phyloP scores from a whole-genome alignment of 2,113 vertebrate genomes.

The Pterocles orientalis region DNA sequence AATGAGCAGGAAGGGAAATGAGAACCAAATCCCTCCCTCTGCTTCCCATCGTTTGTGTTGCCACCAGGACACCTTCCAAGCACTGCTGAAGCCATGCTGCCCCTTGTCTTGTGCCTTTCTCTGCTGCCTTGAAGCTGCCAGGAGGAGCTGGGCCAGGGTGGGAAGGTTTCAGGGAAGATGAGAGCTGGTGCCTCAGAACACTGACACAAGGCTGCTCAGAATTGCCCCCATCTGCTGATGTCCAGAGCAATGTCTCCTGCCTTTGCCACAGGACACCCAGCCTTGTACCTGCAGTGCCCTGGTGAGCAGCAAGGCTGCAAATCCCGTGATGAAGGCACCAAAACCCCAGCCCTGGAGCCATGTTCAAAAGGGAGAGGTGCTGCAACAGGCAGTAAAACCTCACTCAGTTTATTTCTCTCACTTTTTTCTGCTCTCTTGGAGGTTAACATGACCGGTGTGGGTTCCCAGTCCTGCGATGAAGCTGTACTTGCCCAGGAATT shows the following conservation, averaged over 20 bases:
- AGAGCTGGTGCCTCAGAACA: neutral
- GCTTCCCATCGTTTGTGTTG: neutral
- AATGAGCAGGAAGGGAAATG: neutral
- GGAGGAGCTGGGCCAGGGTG: fast-evolving
- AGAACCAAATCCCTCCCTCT: neutral
- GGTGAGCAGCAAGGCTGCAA: neutral
- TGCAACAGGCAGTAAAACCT: neutral
- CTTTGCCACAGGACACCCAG: neutral
- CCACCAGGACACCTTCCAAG: neutral
- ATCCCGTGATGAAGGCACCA: fast-evolving
- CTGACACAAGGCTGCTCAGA: neutral
- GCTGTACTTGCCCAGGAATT: slow-evolving; percentile 17
- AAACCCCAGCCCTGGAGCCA: neutral
- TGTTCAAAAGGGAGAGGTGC: neutral
- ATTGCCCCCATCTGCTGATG: neutral
- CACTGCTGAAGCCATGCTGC: neutral
- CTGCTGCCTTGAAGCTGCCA: neutral
- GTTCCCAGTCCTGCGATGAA: neutral
- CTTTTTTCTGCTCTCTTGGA: neutral
- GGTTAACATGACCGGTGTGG: neutral
- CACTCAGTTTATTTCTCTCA: neutral
- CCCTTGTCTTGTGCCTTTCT: neutral
- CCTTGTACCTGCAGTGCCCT: too few species aligned
- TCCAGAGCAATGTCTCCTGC: neutral
- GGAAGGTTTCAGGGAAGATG: neutral